phyloP scores from a whole-genome alignment of 2,888 invertebrate species.

The Germaria angustata region DNA sequence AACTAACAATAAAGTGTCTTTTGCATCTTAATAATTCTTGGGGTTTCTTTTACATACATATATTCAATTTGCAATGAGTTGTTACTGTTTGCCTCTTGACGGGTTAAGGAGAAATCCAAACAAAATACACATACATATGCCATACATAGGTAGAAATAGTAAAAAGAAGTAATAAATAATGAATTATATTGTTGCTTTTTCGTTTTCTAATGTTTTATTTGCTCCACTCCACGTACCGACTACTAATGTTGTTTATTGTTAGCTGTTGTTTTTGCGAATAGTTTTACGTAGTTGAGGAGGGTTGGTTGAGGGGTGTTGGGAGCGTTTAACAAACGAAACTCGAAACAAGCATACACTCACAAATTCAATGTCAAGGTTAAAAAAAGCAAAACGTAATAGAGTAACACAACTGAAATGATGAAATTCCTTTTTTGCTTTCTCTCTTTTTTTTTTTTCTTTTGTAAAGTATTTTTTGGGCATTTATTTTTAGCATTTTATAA shows the following conservation, averaged over 20 bases:
- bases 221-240: slow-evolving; percentile 28
- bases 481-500: background rate
- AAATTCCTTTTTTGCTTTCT: slow-evolving; percentile 9
- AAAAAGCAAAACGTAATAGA: slow-evolving; percentile 18
- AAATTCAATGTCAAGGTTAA: slow-evolving; percentile 67
- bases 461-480: background rate
- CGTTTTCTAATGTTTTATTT: slow-evolving; percentile 9
- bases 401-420: slow-evolving; percentile 31
- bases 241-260: slow-evolving; percentile 1
- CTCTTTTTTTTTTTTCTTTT: slow-evolving; percentile 18
- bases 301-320: background rate
- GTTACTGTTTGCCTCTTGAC: background rate
- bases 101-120: slow-evolving; percentile 25
- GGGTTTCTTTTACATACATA: too few species aligned
- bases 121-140: background rate
- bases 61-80: background rate
- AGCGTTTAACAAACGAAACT: slow-evolving; percentile 1
- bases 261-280: slow-evolving; percentile 10
- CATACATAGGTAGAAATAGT: background rate
- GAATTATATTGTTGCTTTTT: slow-evolving; percentile 13
- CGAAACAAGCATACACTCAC: slow-evolving; percentile 21
- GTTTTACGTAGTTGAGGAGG: slow-evolving; percentile 4
- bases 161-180: slow-evolving; percentile 17
- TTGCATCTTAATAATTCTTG: background rate
- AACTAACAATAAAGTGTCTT: too few species aligned